phyloP scores from a whole-genome alignment of 2,888 invertebrate genomes.

The Pterostichus madidus region DNA sequence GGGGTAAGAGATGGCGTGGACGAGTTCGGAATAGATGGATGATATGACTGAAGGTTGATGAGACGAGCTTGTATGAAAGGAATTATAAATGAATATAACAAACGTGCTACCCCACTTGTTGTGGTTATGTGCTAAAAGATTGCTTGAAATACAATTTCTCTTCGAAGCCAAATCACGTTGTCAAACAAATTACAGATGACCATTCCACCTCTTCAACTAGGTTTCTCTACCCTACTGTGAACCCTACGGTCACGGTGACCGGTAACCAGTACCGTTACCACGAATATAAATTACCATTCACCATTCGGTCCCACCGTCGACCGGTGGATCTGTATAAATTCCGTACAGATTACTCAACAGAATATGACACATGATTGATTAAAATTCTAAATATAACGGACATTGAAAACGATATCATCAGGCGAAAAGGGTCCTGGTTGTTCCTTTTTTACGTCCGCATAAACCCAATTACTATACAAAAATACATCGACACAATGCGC shows the following conservation, averaged over 20 bases:
- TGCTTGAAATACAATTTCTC: no score
- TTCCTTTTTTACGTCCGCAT: conserved; percentile 54
- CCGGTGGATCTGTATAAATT: conserved; percentile 47
- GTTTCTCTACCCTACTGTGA: no score
- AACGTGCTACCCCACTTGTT: no score
- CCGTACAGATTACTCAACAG: conserved; percentile 51
- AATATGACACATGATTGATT: conserved; percentile 59
- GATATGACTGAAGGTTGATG: no score
- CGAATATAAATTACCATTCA: conserved; percentile 48
- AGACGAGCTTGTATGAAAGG: no score
- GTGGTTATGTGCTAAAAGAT: no score
- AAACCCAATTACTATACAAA: conserved; percentile 55
- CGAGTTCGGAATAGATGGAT: no score
- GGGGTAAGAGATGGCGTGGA: no score
- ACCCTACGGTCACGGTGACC: neutral
- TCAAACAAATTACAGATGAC: conserved; percentile 11
- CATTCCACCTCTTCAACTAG: no score
- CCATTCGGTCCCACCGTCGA: conserved; percentile 4
- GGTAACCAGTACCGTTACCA: conserved; percentile 5
- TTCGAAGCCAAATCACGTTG: neutral
- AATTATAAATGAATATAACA: no score
- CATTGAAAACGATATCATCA: conserved; percentile 59
- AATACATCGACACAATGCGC: conserved; percentile 21
- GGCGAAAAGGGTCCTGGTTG: conserved; percentile 50
- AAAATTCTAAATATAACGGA: conserved; percentile 57